Conservation (phyloP, 2,113 vertebrate genomes). For the Dinomys branickii region DNA sequence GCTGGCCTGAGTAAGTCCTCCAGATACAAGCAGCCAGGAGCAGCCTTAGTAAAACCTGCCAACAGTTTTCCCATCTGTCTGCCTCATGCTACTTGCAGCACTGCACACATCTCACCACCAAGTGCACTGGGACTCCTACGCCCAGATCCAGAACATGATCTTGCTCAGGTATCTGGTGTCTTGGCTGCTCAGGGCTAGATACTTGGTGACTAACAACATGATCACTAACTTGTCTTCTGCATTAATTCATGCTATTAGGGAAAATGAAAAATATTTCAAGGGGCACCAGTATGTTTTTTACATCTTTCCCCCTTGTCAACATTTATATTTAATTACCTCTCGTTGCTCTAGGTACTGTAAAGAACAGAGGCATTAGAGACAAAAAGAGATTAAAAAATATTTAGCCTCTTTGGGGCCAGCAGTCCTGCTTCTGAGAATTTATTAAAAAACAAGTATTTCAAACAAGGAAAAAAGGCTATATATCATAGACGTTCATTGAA, state of each 20-base stretch:
- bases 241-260: neutral
- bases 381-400: conserved; percentile 45
- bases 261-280: conserved; percentile 4
- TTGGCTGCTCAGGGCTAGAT: neutral
- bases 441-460: conserved; percentile 38
- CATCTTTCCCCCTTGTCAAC: neutral
- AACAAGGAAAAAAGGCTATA: neutral
- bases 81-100: conserved; percentile 22
- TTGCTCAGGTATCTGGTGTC: neutral
- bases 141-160: neutral
- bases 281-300: neutral
- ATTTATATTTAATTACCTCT: conserved; percentile 42
- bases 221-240: neutral
- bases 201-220: neutral
- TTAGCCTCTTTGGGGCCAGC: neutral
- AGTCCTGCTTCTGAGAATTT: conserved; percentile 31
- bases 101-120: neutral
- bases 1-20: conserved; percentile 25
- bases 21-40: conserved; percentile 15
- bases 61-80: conserved; percentile 16
- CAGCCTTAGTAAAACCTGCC: conserved; percentile 37
- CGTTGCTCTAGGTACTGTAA: neutral
- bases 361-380: conserved; percentile 25
- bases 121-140: neutral
- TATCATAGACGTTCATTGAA: conserved; percentile 9